Conservation (phyloP, 2,888 invertebrate species). For the Tachina grossa region DNA sequence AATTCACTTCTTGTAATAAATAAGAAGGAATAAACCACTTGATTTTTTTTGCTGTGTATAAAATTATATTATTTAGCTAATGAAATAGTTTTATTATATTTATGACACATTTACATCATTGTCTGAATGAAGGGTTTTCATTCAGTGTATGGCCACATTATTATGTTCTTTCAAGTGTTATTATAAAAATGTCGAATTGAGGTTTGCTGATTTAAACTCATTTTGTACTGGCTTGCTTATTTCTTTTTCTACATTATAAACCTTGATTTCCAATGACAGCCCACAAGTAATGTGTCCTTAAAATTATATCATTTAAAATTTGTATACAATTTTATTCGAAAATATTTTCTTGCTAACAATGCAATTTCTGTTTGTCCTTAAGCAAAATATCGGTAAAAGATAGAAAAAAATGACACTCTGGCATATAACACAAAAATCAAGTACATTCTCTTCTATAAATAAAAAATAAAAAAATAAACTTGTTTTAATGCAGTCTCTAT, state of each 20-base stretch:
- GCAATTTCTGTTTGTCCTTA: conserved; percentile 32
- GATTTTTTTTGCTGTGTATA: not conserved
- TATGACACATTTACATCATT: not conserved
- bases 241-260: not conserved
- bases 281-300: conserved; percentile 26
- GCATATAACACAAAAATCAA: conserved; percentile 42
- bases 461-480: conserved; percentile 45
- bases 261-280: conserved; percentile 23
- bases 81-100: not conserved
- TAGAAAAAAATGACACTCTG: conserved; percentile 60
- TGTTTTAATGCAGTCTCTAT: conserved; percentile 47
- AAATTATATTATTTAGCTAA: not conserved
- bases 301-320: conserved; percentile 28
- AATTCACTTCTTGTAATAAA: no score
- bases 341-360: conserved; percentile 26
- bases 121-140: no score
- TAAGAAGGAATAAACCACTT: no score
- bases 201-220: conserved; percentile 20
- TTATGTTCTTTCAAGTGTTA: not conserved
- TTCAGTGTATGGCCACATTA: not conserved
- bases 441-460: conserved; percentile 5
- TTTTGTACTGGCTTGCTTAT: not conserved
- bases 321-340: not conserved
- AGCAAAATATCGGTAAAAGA: conserved; percentile 15
- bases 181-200: not conserved